Conservation (phyloP, 2,797 vertebrate species). For the Crocidura indochinensis region DNA sequence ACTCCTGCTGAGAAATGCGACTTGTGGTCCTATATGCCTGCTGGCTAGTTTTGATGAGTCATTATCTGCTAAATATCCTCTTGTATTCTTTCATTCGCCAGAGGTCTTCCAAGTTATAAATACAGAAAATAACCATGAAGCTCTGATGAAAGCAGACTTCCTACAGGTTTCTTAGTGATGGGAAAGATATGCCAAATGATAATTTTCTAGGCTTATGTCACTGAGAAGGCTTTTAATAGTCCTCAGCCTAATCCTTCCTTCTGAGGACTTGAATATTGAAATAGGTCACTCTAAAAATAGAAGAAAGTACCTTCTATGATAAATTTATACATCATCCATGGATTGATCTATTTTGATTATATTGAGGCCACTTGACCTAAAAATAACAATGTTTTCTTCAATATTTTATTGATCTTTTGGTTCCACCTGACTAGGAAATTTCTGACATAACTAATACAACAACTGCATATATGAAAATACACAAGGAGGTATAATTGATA, state of each 20-base stretch:
- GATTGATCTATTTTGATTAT: conserved; percentile 15
- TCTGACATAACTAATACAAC: not conserved
- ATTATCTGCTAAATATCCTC: conserved; percentile 79
- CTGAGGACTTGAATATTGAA: conserved; percentile 29
- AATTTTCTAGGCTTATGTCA: conserved; percentile 21
- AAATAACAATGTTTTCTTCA: not conserved
- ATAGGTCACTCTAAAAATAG: conserved; percentile 12
- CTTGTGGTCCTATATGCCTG: conserved; percentile 67
- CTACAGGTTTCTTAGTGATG: not conserved
- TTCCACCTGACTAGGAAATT: not conserved
- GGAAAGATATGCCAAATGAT: not conserved
- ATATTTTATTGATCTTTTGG: conserved; percentile 45
- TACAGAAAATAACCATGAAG: conserved; percentile 24
- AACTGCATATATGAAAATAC: not conserved
- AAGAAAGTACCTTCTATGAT: not conserved
- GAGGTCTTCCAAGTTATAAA: not conserved
- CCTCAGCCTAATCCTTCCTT: conserved; percentile 7
- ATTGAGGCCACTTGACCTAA: conserved; percentile 14
- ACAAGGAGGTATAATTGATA: not conserved
- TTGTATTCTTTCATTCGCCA: conserved; percentile 48
- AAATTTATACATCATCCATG: not conserved
- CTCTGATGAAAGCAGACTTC: not conserved
- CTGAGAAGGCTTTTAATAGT: not conserved
- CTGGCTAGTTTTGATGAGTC: conserved; percentile 77
- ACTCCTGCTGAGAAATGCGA: conserved; percentile 55